Evolutionary conservation across 2,888 invertebrate genomes (phyloP).

Genomic region (Neoaliturus tenellus): DNA sequence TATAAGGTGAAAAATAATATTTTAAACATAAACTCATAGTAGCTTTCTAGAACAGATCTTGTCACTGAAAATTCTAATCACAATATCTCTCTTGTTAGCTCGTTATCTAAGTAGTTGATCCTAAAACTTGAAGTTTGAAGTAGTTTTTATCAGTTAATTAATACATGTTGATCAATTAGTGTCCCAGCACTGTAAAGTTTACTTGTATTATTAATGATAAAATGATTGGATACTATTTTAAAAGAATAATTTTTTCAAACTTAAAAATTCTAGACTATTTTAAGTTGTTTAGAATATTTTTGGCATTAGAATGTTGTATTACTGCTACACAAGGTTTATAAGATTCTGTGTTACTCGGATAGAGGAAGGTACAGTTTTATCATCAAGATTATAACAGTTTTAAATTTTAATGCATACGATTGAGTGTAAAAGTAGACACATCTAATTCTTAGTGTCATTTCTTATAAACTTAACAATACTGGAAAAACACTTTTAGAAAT

Average conservation of each 20-base stretch:
- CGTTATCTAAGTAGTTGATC: background rate
- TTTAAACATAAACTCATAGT: too few species aligned
- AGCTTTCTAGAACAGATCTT: too few species aligned
- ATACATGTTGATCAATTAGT: background rate
- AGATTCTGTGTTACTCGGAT: too few species aligned
- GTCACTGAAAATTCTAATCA: background rate
- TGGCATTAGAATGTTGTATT: background rate
- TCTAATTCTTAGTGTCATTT: too few species aligned
- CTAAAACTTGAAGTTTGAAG: background rate
- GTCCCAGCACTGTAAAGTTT: background rate
- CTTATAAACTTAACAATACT: too few species aligned
- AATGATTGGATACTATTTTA: background rate
- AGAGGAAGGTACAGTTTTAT: too few species aligned
- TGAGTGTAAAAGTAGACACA: too few species aligned
- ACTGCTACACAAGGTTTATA: too few species aligned
- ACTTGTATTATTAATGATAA: background rate
- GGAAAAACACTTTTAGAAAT: too few species aligned
- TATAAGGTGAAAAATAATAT: too few species aligned
- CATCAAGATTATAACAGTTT: too few species aligned
- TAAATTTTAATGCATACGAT: too few species aligned
- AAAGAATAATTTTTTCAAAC: background rate
- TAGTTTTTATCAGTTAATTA: constrained; percentile 23
- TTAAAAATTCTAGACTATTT: background rate
- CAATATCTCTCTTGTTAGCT: background rate
- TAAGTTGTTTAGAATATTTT: background rate